Conservation (phyloP, 1,140 invertebrate species). For the Aricia agestis region DNA sequence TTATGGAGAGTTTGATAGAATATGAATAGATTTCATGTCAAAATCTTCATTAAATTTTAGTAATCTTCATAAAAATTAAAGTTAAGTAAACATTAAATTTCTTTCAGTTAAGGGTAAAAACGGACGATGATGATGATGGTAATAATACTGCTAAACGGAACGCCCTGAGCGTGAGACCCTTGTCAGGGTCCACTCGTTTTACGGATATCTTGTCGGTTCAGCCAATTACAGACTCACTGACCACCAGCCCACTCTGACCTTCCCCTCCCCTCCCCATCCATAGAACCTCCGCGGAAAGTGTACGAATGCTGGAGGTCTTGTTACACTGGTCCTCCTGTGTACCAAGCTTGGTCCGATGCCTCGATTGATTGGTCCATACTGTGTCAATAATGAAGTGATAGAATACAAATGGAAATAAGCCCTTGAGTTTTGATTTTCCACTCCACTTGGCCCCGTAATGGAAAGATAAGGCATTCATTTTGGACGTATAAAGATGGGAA, state of each 20-base stretch:
- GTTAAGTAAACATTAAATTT: no score
- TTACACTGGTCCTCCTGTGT: slow-evolving; percentile 38
- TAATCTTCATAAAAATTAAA: no score
- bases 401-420: slow-evolving; percentile 22
- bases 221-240: slow-evolving; percentile 70
- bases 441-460: no score
- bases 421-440: neutral
- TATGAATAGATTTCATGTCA: no score
- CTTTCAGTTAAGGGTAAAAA: no score
- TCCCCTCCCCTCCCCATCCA: slow-evolving; percentile 13
- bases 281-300: neutral
- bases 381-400: slow-evolving; percentile 62
- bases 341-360: slow-evolving; percentile 58
- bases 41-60: no score
- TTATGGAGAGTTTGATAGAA: no score
- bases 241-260: slow-evolving; percentile 37
- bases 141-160: slow-evolving; percentile 46
- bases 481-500: no score
- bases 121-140: slow-evolving; percentile 25
- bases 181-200: slow-evolving; percentile 66
- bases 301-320: slow-evolving; percentile 28
- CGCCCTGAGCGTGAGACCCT: slow-evolving; percentile 45
- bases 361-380: slow-evolving; percentile 59
- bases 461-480: no score
- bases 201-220: slow-evolving; percentile 62